These are phyloP conservation scores for Heliconius hermathena DNA, from an alignment of 1,140 invertebrate genomes.

Conservation along the genomic window DNA sequence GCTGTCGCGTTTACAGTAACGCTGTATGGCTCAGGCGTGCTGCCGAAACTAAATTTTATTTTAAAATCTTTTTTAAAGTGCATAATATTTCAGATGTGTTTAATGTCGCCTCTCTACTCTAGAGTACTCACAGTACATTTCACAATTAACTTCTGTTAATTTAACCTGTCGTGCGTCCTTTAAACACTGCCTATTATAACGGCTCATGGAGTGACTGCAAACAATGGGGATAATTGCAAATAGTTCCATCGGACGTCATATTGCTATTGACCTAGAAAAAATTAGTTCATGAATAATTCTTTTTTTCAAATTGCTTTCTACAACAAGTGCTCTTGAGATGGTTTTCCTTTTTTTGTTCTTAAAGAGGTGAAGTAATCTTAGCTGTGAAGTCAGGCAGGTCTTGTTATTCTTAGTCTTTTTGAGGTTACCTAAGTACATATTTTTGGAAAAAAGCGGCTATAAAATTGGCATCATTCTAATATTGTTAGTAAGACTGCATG, in stretches of 20 bases:
- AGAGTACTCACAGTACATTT: background rate
- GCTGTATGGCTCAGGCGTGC: no score
- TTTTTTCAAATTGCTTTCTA: constrained; percentile 7
- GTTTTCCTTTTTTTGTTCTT: constrained; percentile 13
- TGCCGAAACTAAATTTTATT: no score
- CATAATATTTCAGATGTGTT: background rate
- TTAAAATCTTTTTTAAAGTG: no score
- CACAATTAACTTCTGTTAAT: background rate
- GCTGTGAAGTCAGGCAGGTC: background rate
- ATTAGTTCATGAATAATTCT: constrained; percentile 13
- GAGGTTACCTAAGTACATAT: background rate
- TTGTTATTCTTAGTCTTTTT: background rate
- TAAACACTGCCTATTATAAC: background rate
- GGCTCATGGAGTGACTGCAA: background rate
- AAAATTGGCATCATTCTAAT: no score
- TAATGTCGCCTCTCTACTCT: no score
- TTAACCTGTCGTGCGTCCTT: background rate
- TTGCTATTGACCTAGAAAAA: constrained; percentile 10
- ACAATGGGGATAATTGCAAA: constrained; percentile 6
- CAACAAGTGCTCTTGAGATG: constrained; percentile 8
- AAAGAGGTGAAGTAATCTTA: constrained; percentile 9
- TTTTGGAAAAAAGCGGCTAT: background rate
- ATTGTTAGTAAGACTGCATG: no score
- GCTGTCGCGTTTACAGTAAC: no score
- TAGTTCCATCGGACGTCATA: background rate